A percentile compares a stretch with the other conserved stretches of the same genome.
Conservation (phyloP, 1,140 invertebrate species). For the Halesus radiatus region DNA sequence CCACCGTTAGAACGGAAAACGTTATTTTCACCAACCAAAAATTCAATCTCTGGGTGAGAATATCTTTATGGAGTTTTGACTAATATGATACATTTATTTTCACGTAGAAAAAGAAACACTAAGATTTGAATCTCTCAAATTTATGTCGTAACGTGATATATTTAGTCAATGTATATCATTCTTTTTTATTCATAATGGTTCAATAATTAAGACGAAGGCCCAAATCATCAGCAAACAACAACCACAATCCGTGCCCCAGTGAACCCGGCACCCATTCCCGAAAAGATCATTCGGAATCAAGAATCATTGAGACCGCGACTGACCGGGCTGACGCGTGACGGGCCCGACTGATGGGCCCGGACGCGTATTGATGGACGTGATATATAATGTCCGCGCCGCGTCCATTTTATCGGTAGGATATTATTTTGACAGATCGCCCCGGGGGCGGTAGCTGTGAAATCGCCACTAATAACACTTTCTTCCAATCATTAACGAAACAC, state of each 20-base stretch:
- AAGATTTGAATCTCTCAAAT: too few relatives aligned
- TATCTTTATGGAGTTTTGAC: too few relatives aligned
- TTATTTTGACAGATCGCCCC: slow-evolving; percentile 38
- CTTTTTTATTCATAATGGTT: not conserved
- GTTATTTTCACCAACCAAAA: too few relatives aligned
- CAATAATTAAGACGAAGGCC: not conserved
- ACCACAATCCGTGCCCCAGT: not conserved
- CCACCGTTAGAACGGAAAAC: too few relatives aligned
- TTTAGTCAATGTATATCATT: too few relatives aligned
- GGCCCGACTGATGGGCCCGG: not conserved
- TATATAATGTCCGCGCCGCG: slow-evolving; percentile 38
- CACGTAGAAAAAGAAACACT: too few relatives aligned
- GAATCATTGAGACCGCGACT: slow-evolving; percentile 37
- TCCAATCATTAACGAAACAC: slow-evolving; percentile 39
- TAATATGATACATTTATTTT: too few relatives aligned
- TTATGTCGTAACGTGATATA: too few relatives aligned
- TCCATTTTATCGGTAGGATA: slow-evolving; percentile 4
- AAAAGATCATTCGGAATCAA: not conserved
- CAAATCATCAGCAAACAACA: too few relatives aligned
- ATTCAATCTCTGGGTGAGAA: too few relatives aligned
- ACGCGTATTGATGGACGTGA: slow-evolving; percentile 50
- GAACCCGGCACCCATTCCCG: not conserved
- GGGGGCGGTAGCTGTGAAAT: slow-evolving; percentile 38
- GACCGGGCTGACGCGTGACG: slow-evolving; percentile 30
- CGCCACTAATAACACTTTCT: slow-evolving; percentile 41